These are phyloP conservation scores for Zenarchopterus dispar DNA, from an alignment of 2,797 vertebrate genomes.

Conservation along the genomic window DNA sequence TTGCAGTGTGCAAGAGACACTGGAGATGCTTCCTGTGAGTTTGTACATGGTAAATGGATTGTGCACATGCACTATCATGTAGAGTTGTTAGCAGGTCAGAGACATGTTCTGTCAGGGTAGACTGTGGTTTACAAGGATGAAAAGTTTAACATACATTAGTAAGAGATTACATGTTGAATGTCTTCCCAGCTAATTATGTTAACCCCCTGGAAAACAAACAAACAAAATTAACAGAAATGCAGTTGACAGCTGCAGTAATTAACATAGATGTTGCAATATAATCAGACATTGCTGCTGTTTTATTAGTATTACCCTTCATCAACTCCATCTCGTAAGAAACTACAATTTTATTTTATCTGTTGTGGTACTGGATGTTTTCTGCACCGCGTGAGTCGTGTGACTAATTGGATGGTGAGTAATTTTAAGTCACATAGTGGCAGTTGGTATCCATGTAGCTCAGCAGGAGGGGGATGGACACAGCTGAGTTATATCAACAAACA, in stretches of 20 bases:
- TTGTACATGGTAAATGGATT: constrained; percentile 48
- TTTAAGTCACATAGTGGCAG: constrained; percentile 75
- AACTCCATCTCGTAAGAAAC: constrained; percentile 22
- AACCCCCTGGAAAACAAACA: neutral
- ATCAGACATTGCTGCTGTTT: constrained; percentile 10
- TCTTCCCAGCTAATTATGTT: neutral
- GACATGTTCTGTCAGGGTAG: constrained; percentile 13
- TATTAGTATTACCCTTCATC: constrained; percentile 21
- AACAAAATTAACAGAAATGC: constrained; percentile 2
- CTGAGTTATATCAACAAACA: constrained; percentile 72
- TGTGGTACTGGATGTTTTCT: constrained; percentile 61
- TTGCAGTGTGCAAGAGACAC: constrained; percentile 40
- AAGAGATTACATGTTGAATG: neutral
- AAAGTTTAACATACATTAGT: constrained; percentile 14
- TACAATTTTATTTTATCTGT: constrained; percentile 43
- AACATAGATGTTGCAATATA: neutral
- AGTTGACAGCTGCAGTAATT: neutral
- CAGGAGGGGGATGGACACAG: constrained; percentile 66
- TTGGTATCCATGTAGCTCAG: constrained; percentile 73
- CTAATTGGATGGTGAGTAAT: constrained; percentile 76
- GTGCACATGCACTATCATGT: constrained; percentile 17
- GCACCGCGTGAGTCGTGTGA: constrained; percentile 55
- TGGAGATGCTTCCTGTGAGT: constrained; percentile 40
- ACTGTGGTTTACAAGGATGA: constrained; percentile 2
- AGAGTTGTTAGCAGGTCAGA: constrained; percentile 38